Base-by-base conservation (phyloP, 2,113 vertebrate genomes). In the Helogale parvula region DNA sequence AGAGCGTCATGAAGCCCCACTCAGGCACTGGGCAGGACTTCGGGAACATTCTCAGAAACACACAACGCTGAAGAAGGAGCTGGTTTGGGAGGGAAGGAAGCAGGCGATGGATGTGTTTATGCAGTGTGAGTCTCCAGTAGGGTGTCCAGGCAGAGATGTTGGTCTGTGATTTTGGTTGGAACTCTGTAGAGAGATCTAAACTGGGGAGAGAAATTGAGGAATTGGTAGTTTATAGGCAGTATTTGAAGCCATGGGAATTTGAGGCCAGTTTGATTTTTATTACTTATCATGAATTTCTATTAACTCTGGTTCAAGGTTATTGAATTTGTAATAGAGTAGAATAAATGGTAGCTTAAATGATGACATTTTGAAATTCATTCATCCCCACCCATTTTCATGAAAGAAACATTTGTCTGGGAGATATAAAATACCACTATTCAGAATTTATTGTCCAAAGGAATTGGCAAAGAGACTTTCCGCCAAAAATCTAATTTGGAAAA, bases 321-420 rank as follows among this genome's bases (percentile, higher is more conserved):
- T 98, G 96, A 98, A 97, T 98, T 97, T 97, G 92, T 97, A 97
- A 97, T 97, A 97, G 90, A 93, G 83, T 88, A 96, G 93, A 97
- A 97, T 97, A 96, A 97, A 95, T 96, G 81, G 94, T 94, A 90
- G 52, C 97, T 96, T 88, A 97, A 97, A 96, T 96, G 54, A 98
- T 96, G 96, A 90, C 95, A 92, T 96, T 97, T 94, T 92, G 80
- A 96, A 97, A 96, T 95, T 77, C 92, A 96, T 77, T 92, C 92
- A 90, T 94, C 96, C 93, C 63, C 95, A 96, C 95, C 85, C 90
- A 97, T 93, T 96, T 97, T 88, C 77, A 79, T 96, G 93, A 95
- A 98, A 93, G 92, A 97, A 95, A 93, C 80, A 72, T 96, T 97
- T 98, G 93, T 97, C 90, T 89, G 76, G 80, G 76, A 92, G 83